These are phyloP conservation scores for Heterochromis multidens DNA, from an alignment of 2,113 vertebrate genomes.

Conservation along the genomic window DNA sequence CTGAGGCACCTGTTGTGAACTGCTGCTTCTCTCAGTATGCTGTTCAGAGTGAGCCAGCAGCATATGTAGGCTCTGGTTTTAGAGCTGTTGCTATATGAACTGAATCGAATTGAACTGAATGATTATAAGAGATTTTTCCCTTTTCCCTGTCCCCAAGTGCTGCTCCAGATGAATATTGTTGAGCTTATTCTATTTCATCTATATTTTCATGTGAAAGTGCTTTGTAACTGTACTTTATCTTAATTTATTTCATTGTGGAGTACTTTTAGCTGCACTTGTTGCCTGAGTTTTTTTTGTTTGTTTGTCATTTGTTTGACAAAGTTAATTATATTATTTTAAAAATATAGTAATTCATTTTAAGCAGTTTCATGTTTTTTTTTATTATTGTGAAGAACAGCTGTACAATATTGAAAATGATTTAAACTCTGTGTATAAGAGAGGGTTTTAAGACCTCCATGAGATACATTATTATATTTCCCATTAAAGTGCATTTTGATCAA, in stretches of 20 bases:
- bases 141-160: not conserved
- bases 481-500: not conserved
- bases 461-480: not conserved
- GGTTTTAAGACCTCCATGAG: not conserved
- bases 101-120: not conserved
- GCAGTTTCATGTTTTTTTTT: not conserved
- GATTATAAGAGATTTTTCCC: not conserved
- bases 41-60: not conserved
- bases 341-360: not conserved
- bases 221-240: not conserved
- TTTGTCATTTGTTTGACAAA: too few relatives aligned
- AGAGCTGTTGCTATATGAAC: not conserved
- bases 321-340: not conserved
- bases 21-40: not conserved
- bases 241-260: not conserved
- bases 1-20: not conserved
- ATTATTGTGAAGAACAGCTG: not conserved
- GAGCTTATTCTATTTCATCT: not conserved
- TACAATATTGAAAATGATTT: not conserved
- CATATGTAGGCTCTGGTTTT: not conserved
- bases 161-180: not conserved
- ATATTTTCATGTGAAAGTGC: not conserved
- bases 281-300: not conserved
- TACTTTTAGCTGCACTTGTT: not conserved
- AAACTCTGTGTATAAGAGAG: not conserved